Evolutionary conservation across 2,888 invertebrate species (phyloP), one percentile per base, ranked within the genome.

Genomic region (Tineola bisselliella): DNA sequence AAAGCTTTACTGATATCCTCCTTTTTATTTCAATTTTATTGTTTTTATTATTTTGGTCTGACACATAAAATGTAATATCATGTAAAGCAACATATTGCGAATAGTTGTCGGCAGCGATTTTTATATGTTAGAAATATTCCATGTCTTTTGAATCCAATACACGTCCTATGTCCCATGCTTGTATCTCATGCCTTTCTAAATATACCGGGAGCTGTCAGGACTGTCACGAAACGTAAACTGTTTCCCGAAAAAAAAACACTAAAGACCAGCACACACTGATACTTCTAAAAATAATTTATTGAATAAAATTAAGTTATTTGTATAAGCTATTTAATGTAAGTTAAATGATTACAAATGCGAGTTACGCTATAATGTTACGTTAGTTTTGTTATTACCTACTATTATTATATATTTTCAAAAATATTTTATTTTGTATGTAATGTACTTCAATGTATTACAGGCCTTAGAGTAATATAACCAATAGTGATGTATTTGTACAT

Each of bases 401-500:
- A 25, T 25, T 25, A 25, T 4, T 25, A 25, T 25, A 4, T 25
- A 4, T 4, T 4, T 4, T 25, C 25, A 2, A 25, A 25, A 25
- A 25, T 25, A 25, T 25, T 25, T 25, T 25, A 2, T 25, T 25
- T 6, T 25, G 2, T 25, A 25, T 4, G 25, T 4, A 4, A 4
- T 25, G 4, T 4, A 6, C 2, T 25, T 25, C 25, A 38, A 10
- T 38, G 38, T 38, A 38, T 6, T n/a, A n/a, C 10, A 38, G 38
- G 10, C 38, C 38, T 38, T 38, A 38, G 3, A 38, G 38, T 38
- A 48, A 48, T 18, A 54, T 18, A 18, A 54, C 12, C 25, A 8
- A 58, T 25, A 58, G 31, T 58, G 58, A 58, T 58, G 17, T 58
- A 58, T 58, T n/a, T 15, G 33, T 33, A 58, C 33, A 33, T 58